Conservation (phyloP, 2,888 invertebrate species). For the Desoria tigrina region DNA sequence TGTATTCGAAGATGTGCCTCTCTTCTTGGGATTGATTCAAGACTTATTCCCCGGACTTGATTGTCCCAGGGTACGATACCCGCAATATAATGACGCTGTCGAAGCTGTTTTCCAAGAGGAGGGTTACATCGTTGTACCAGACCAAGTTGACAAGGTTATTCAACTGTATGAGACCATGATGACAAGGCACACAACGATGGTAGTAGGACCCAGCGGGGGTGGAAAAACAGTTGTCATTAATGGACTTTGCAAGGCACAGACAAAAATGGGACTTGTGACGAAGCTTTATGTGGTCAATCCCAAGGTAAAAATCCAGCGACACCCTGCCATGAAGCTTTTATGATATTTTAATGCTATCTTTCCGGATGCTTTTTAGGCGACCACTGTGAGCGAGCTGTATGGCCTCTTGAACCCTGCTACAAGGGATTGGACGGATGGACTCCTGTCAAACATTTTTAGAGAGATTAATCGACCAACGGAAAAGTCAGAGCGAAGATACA, state of each 20-base stretch:
- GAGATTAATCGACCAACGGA: too few relatives aligned
- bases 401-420: too few relatives aligned
- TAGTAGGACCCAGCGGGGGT: constrained; percentile 90
- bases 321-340: constrained; percentile 84
- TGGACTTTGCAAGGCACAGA: constrained; percentile 76
- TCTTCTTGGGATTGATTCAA: constrained; percentile 82
- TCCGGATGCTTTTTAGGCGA: too few relatives aligned
- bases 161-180: constrained; percentile 94
- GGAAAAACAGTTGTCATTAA: constrained; percentile 86
- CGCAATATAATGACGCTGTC: constrained; percentile 80
- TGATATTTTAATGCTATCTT: too few relatives aligned
- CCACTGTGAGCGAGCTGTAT: too few relatives aligned
- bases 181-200: constrained; percentile 88
- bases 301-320: too few relatives aligned
- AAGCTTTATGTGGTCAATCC: constrained; percentile 81
- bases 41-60: constrained; percentile 89
- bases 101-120: constrained; percentile 67
- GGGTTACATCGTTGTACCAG: constrained; percentile 68
- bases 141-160: constrained; percentile 82
- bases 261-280: constrained; percentile 72
- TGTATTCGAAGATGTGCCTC: constrained; percentile 84
- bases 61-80: constrained; percentile 83
- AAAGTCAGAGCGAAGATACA: too few relatives aligned
- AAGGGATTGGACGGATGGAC: too few relatives aligned
- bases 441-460: too few relatives aligned